These are phyloP conservation scores for Apamea anceps DNA, from an alignment of 2,888 invertebrate genomes.

Conservation along the genomic window DNA sequence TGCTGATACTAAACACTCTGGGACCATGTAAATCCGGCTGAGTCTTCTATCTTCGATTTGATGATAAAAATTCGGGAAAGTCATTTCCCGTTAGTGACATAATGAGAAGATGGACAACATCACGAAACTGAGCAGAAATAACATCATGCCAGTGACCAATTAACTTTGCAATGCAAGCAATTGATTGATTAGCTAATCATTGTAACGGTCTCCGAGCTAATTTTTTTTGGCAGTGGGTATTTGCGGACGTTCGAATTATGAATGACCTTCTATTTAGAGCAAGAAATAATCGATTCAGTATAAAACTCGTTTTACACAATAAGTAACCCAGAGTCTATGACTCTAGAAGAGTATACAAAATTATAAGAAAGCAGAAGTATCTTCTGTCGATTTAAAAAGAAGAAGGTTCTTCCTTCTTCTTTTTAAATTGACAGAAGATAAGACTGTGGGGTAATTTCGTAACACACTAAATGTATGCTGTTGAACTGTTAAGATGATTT, in stretches of 20 bases:
- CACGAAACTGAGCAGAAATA: conserved; percentile 28
- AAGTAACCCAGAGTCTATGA: not conserved
- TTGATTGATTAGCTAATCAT: conserved; percentile 59
- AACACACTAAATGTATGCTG: too few relatives aligned
- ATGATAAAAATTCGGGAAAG: not conserved
- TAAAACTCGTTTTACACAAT: conserved; percentile 1
- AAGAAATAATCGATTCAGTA: conserved; percentile 17
- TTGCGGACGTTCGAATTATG: conserved; percentile 37
- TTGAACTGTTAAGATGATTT: too few relatives aligned
- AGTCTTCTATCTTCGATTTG: not conserved
- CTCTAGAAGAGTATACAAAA: not conserved
- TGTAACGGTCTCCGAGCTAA: conserved; percentile 36
- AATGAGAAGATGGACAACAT: conserved; percentile 29
- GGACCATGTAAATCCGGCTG: not conserved
- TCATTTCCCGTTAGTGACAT: conserved; percentile 13
- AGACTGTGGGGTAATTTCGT: not conserved
- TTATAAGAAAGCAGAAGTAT: not conserved
- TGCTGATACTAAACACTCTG: conserved; percentile 4
- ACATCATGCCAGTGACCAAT: conserved; percentile 42
- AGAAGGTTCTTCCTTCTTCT: too few relatives aligned
- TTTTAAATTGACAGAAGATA: too few relatives aligned
- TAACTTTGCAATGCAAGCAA: conserved; percentile 50
- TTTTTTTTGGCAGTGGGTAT: conserved; percentile 47
- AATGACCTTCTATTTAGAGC: conserved; percentile 54
- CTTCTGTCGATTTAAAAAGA: not conserved